A percentile compares a stretch with the other conserved stretches of the same genome.
Conservation (phyloP, 2,888 invertebrate species). For the Brachypterus glaber region DNA sequence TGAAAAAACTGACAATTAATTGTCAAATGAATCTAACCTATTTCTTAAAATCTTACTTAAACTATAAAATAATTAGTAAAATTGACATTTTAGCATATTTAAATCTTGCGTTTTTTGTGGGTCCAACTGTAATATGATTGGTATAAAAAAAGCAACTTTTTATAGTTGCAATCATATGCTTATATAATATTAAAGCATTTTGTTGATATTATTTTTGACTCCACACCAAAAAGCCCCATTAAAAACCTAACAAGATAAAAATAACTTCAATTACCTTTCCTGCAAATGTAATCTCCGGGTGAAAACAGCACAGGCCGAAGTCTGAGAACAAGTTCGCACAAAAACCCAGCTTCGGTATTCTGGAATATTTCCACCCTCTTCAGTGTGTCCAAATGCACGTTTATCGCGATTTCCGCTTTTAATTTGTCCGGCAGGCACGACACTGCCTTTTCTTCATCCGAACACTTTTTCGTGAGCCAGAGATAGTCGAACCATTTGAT, state of each 20-base stretch:
- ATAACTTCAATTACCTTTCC: slow-evolving; percentile 68
- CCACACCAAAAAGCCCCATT: too few species aligned
- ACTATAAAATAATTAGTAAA: too few species aligned
- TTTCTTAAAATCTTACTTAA: too few species aligned
- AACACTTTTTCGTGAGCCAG: slow-evolving; percentile 97
- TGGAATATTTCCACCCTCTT: slow-evolving; percentile 98
- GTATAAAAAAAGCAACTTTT: too few species aligned
- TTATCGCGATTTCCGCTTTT: slow-evolving; percentile 98
- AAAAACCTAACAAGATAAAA: slow-evolving; percentile 1
- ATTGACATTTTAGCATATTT: too few species aligned
- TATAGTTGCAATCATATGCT: too few species aligned
- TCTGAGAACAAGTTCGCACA: slow-evolving; percentile 91
- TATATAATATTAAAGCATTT: too few species aligned
- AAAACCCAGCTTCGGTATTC: slow-evolving; percentile 97
- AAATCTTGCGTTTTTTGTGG: too few species aligned
- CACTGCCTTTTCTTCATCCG: slow-evolving; percentile 92
- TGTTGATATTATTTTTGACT: too few species aligned
- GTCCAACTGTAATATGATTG: too few species aligned
- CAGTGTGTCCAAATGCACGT: slow-evolving; percentile 96
- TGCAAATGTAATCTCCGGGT: slow-evolving; percentile 97
- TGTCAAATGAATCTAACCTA: too few species aligned
- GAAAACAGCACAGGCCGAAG: slow-evolving; percentile 94
- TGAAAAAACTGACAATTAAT: too few species aligned
- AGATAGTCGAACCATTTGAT: slow-evolving; percentile 99
- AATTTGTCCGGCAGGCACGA: slow-evolving; percentile 94